phyloP scores from a whole-genome alignment of 2,797 vertebrate species.

The Enoplosus armatus region DNA sequence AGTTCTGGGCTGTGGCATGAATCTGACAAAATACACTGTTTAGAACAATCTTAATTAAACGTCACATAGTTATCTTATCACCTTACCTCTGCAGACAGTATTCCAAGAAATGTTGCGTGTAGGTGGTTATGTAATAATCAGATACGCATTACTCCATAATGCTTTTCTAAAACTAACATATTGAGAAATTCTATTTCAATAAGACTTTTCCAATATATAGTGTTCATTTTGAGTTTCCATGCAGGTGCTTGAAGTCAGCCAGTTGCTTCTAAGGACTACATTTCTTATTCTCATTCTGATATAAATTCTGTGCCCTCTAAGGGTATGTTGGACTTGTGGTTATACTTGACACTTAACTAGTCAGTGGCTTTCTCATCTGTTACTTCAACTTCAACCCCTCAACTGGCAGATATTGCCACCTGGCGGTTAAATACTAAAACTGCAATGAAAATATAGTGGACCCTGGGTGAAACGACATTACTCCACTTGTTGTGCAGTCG shows the following conservation, averaged over 20 bases:
- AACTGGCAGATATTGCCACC: slow-evolving; percentile 36
- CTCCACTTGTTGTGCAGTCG: neutral
- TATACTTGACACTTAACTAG: neutral
- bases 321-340: neutral
- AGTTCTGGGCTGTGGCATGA: rapidly evolving
- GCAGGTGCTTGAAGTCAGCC: neutral
- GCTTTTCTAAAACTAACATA: neutral
- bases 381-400: neutral
- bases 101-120: neutral
- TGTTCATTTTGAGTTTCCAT: neutral
- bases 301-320: neutral
- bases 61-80: neutral
- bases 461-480: neutral
- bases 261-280: neutral
- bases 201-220: neutral
- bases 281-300: neutral
- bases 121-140: neutral
- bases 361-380: neutral
- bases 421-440: slow-evolving; percentile 24
- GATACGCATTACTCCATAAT: neutral
- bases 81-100: neutral
- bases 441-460: neutral
- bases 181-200: neutral
- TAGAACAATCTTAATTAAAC: neutral
- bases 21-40: neutral